phyloP scores from a whole-genome alignment of 2,113 vertebrate genomes.

The Myodes glareolus region DNA sequence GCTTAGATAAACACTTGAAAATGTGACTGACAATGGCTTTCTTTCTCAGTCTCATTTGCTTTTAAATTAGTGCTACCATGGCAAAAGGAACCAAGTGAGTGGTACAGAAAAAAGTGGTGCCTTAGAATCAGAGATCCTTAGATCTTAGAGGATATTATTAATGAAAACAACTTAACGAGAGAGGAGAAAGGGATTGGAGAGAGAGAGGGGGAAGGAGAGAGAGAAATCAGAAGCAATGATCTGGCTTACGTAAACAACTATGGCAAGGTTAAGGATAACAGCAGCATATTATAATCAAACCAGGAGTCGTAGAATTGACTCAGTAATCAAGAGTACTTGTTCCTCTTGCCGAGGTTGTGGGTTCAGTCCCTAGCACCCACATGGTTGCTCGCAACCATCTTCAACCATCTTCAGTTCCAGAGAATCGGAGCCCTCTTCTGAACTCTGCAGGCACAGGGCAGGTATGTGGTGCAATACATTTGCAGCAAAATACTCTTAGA shows the following conservation, averaged over 20 bases:
- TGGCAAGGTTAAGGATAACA: not conserved
- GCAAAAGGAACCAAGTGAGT: not conserved
- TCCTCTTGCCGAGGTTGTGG: not conserved
- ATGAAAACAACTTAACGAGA: not conserved
- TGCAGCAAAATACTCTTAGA: not conserved
- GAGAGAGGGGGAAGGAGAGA: not conserved
- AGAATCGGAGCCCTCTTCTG: not conserved
- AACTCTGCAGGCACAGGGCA: not conserved
- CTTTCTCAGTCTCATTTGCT: not conserved
- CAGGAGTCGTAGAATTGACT: not conserved
- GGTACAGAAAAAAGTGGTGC: not conserved
- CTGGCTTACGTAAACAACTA: not conserved
- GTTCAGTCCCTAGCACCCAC: not conserved
- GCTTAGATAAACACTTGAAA: not conserved
- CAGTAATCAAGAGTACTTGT: not conserved
- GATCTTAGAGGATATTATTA: not conserved
- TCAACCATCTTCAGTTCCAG: not conserved
- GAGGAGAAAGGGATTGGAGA: not conserved
- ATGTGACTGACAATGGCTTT: not conserved
- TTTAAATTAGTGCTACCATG: not conserved
- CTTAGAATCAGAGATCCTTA: not conserved
- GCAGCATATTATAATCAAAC: not conserved
- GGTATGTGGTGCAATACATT: not conserved
- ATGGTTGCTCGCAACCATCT: not conserved
- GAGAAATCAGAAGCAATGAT: not conserved